phyloP scores from a whole-genome alignment of 1,140 invertebrate species.

The Zaprionus ghesquierei region DNA sequence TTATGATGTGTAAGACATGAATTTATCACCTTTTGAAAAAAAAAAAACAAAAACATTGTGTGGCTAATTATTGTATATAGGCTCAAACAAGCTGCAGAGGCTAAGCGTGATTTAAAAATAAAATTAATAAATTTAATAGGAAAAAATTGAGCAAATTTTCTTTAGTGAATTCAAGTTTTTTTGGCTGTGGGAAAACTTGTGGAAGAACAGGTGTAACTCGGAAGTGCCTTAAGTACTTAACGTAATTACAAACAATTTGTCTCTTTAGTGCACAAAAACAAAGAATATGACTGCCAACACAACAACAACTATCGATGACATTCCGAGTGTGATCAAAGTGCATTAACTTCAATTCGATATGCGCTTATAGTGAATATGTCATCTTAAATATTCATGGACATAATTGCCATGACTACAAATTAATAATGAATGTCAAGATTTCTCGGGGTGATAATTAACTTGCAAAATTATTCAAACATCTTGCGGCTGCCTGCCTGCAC shows the following conservation, averaged over 20 bases:
- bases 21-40: not conserved
- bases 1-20: not conserved
- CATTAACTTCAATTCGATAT: conserved; percentile 17
- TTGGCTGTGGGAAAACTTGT: not conserved
- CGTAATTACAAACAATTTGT: not conserved
- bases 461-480: conserved; percentile 16
- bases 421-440: conserved; percentile 27
- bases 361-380: conserved; percentile 9
- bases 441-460: conserved; percentile 8
- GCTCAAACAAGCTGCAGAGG: not conserved
- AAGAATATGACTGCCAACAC: not conserved
- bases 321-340: not conserved
- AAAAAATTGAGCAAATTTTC: not conserved
- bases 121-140: not conserved
- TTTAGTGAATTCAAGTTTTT: not conserved
- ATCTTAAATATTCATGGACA: conserved; percentile 25
- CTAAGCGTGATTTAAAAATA: not conserved
- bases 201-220: not conserved
- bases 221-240: not conserved
- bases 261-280: not conserved
- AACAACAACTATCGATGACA: not conserved
- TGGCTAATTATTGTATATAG: not conserved
- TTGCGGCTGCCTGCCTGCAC: not conserved
- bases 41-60: not conserved
- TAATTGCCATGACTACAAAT: conserved; percentile 46